phyloP scores from a whole-genome alignment of 1,140 invertebrate genomes.

The Pseudomyrmex dendroicus region DNA sequence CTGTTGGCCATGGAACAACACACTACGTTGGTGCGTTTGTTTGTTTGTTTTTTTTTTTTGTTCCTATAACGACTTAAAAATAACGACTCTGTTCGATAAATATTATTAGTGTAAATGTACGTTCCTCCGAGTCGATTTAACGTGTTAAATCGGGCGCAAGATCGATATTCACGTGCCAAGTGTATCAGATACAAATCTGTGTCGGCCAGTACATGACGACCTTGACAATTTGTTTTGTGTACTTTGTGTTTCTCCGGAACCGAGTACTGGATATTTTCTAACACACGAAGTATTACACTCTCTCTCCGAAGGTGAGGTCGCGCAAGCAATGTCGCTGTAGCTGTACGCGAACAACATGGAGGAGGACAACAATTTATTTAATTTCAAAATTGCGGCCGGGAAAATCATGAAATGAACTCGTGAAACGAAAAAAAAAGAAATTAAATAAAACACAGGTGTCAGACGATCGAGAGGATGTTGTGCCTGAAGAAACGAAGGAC shows the following conservation, averaged over 20 bases:
- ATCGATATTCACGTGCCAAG: background rate
- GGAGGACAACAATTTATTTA: slow-evolving; percentile 15
- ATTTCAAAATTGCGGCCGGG: background rate
- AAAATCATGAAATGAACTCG: slow-evolving; percentile 44
- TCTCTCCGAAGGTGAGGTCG: background rate
- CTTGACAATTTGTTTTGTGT: background rate
- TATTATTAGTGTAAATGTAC: background rate
- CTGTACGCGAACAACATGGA: background rate
- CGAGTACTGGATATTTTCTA: background rate
- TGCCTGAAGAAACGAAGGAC: slow-evolving; percentile 79
- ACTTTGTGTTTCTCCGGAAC: slow-evolving; percentile 5
- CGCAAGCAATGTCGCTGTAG: too few relatives aligned
- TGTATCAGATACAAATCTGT: background rate
- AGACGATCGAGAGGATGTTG: slow-evolving; percentile 68
- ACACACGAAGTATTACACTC: background rate
- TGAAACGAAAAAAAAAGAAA: background rate
- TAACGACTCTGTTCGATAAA: background rate
- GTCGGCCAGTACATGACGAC: background rate
- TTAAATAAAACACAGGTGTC: too few relatives aligned
- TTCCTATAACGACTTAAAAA: background rate
- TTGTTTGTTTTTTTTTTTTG: too few relatives aligned
- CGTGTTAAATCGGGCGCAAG: background rate
- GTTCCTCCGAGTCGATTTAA: background rate
- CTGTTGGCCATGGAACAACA: too few relatives aligned
- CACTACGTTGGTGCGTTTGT: too few relatives aligned